These are phyloP conservation scores for Meghimatium bilineatum DNA, from an alignment of 2,888 invertebrate species.

Conservation along the genomic window DNA sequence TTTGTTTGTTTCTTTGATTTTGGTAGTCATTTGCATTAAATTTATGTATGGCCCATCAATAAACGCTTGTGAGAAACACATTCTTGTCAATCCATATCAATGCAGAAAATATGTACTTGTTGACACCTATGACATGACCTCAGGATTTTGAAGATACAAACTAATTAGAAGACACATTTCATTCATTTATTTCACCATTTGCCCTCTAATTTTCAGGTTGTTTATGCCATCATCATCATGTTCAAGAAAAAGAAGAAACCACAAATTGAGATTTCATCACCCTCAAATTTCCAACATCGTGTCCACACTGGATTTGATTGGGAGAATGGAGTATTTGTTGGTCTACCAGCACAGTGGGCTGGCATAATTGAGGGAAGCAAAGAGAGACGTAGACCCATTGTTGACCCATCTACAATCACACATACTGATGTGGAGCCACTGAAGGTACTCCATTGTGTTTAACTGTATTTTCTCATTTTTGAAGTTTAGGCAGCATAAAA, in stretches of 20 bases:
- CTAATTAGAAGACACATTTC: neutral
- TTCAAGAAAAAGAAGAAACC: conserved; percentile 79
- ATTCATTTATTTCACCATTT: neutral
- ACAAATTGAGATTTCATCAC: conserved; percentile 97
- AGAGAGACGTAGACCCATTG: conserved; percentile 88
- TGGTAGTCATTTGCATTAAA: too few species aligned
- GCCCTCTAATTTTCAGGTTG: neutral
- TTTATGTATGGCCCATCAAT: too few species aligned
- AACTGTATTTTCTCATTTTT: too few species aligned
- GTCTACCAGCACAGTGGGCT: conserved; percentile 89
- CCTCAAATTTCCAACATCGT: conserved; percentile 98
- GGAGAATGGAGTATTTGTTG: conserved; percentile 93
- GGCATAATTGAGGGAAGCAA: conserved; percentile 83
- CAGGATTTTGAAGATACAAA: neutral
- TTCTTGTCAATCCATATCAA: too few species aligned
- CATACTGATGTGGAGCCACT: conserved; percentile 86
- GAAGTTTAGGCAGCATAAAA: too few species aligned
- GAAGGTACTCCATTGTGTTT: conserved; percentile 60
- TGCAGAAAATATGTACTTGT: too few species aligned
- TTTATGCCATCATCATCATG: neutral
- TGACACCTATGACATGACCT: too few species aligned
- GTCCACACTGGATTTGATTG: conserved; percentile 99
- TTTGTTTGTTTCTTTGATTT: too few species aligned
- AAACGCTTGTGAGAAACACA: too few species aligned
- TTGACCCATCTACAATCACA: conserved; percentile 97